phyloP scores from a whole-genome alignment of 2,888 invertebrate genomes.

The Phortica okadai region DNA sequence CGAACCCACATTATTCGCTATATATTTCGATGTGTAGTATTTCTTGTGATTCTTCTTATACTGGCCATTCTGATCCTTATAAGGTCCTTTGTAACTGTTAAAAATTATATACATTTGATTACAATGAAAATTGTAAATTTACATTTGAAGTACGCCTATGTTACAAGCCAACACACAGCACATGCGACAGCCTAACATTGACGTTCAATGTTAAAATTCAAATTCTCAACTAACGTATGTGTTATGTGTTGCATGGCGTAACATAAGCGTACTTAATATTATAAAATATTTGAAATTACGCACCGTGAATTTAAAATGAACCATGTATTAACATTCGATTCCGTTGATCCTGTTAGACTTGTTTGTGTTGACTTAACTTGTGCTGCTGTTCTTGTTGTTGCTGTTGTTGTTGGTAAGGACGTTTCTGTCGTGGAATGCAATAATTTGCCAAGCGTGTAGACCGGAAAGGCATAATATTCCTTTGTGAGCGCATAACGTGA shows the following conservation, averaged over 20 bases:
- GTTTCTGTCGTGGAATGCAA: conserved; percentile 44
- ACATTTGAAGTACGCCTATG: no score
- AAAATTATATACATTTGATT: neutral
- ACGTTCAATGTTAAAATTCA: no score
- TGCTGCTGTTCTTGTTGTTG: conserved; percentile 11
- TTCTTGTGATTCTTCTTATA: conserved; percentile 34
- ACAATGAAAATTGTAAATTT: neutral
- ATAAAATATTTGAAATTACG: conserved; percentile 26
- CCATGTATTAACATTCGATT: conserved; percentile 58
- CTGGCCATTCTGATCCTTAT: conserved; percentile 35
- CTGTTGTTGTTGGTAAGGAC: neutral
- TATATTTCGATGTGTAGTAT: conserved; percentile 60
- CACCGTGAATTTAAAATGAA: conserved; percentile 70
- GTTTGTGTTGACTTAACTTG: neutral
- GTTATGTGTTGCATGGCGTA: neutral
- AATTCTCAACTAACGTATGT: neutral
- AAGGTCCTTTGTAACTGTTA: conserved; percentile 65
- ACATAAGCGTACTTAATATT: neutral
- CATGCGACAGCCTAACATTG: no score
- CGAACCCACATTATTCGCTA: neutral
- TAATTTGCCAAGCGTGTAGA: conserved; percentile 65
- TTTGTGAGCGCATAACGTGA: conserved; percentile 60
- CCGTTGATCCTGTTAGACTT: neutral
- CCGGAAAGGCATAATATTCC: conserved; percentile 66
- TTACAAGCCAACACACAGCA: no score